These are phyloP conservation scores for Hyles euphorbiae DNA, from an alignment of 1,140 invertebrate genomes.

Conservation along the genomic window DNA sequence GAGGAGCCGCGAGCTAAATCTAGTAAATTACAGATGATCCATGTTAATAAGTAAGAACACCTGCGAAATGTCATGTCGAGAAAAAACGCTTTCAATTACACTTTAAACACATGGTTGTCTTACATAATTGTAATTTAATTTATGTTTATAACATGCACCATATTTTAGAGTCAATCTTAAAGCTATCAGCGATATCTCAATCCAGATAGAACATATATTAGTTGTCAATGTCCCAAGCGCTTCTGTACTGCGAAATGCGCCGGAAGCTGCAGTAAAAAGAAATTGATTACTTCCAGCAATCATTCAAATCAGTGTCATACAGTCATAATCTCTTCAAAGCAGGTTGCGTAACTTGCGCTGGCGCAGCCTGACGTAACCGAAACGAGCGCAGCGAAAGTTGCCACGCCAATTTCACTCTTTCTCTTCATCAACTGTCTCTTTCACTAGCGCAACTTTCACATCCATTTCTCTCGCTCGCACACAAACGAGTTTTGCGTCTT, in stretches of 20 bases:
- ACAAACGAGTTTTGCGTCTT: constrained; percentile 31
- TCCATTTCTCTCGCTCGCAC: constrained; percentile 37
- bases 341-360: constrained; percentile 43
- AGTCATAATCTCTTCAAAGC: constrained; percentile 52
- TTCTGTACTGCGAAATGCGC: constrained; percentile 20
- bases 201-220: not conserved
- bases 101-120: too few species aligned
- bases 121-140: too few species aligned
- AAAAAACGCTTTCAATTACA: too few species aligned
- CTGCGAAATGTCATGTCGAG: too few species aligned
- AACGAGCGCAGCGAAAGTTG: constrained; percentile 71
- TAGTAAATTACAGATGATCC: too few species aligned
- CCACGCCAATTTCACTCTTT: constrained; percentile 68
- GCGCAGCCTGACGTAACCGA: constrained; percentile 55
- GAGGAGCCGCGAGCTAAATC: too few species aligned
- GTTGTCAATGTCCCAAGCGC: not conserved
- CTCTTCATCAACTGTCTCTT: constrained; percentile 40
- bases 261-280: constrained; percentile 45
- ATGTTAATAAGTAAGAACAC: too few species aligned
- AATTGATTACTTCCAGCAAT: constrained; percentile 53
- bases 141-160: too few species aligned
- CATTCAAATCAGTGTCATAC: constrained; percentile 66
- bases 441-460: constrained; percentile 24
- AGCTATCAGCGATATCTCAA: not conserved
- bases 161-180: too few species aligned